These are phyloP conservation scores for Anhinga anhinga DNA, from an alignment of 2,113 vertebrate genomes.

Conservation along the genomic window DNA sequence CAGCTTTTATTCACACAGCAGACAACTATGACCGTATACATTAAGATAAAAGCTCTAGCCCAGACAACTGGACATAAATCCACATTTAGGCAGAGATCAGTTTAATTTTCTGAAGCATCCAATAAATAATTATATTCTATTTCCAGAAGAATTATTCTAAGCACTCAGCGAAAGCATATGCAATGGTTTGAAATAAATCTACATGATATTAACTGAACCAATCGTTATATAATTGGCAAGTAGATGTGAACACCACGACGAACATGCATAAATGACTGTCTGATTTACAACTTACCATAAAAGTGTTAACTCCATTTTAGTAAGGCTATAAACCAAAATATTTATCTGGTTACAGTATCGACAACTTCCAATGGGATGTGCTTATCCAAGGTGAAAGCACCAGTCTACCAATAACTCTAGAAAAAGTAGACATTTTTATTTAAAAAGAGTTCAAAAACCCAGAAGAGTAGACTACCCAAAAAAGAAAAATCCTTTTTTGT, in stretches of 20 bases:
- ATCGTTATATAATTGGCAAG: background rate
- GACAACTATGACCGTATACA: background rate
- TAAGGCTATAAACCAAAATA: background rate
- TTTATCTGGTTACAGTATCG: background rate
- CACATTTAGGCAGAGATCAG: background rate
- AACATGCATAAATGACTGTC: background rate
- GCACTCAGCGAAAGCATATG: background rate
- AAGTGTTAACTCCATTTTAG: background rate
- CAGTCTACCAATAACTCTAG: background rate
- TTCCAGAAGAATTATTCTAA: conserved; percentile 10
- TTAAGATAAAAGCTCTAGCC: background rate
- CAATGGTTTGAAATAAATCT: background rate
- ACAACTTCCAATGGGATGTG: background rate
- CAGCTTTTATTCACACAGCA: background rate
- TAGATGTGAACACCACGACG: background rate
- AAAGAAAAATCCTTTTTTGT: background rate
- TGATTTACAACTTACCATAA: background rate
- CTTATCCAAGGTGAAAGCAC: background rate
- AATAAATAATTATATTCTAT: background rate
- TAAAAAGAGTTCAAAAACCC: background rate
- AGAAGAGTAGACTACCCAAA: background rate
- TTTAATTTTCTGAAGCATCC: background rate
- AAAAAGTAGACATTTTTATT: background rate
- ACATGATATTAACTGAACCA: background rate
- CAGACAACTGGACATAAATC: conserved; percentile 7